phyloP scores from a whole-genome alignment of 2,888 invertebrate species.

The Rhagium mordax region DNA sequence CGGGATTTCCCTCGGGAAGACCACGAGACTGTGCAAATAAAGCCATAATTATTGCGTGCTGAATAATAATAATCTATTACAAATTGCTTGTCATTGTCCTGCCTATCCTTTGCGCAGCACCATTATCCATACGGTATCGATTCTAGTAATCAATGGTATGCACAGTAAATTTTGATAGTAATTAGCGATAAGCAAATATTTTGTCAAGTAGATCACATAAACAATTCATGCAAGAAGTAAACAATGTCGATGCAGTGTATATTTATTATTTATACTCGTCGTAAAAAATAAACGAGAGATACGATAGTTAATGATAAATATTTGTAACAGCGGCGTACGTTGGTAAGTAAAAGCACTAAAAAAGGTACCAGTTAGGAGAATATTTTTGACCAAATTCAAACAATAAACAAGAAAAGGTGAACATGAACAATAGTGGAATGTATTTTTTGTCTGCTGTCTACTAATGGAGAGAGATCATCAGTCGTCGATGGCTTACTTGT shows the following conservation, averaged over 20 bases:
- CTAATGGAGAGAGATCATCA: too few relatives aligned
- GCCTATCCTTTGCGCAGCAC: constrained; percentile 21
- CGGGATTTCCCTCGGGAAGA: background rate
- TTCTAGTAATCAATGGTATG: constrained; percentile 30
- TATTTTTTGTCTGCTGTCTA: too few relatives aligned
- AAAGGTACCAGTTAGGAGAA: too few relatives aligned
- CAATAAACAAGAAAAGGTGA: too few relatives aligned
- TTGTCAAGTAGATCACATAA: constrained; percentile 37
- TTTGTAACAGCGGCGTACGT: constrained; percentile 10
- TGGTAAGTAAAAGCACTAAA: too few relatives aligned
- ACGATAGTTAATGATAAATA: constrained; percentile 28
- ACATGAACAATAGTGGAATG: too few relatives aligned
- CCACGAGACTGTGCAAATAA: background rate
- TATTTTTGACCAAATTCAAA: too few relatives aligned
- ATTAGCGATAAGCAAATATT: constrained; percentile 35
- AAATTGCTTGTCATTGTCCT: constrained; percentile 35
- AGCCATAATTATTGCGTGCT: background rate
- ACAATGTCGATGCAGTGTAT: constrained; percentile 23
- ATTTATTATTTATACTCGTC: constrained; percentile 14
- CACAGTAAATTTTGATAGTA: constrained; percentile 30
- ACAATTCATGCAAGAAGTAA: constrained; percentile 26
- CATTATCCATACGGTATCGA: constrained; percentile 12
- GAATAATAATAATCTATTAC: constrained; percentile 20
- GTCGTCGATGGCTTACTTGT: too few relatives aligned
- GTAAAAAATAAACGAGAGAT: constrained; percentile 9